Evolutionary conservation across 2,797 vertebrate genomes (phyloP).

Genomic region (Pipistrellus pygmaeus): DNA sequence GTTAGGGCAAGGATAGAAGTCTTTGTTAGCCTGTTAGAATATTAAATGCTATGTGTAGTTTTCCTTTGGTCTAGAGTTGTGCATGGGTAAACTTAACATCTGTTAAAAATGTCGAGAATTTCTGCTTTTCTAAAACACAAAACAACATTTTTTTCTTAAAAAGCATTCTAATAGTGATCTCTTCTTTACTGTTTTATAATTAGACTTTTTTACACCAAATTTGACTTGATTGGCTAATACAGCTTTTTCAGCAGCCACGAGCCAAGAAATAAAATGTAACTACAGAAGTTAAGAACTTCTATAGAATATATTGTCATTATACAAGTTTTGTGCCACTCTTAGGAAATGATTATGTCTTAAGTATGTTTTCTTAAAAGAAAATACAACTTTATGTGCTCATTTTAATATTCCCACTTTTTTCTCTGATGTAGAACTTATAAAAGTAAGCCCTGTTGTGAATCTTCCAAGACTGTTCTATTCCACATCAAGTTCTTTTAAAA

Average conservation of each 20-base stretch:
- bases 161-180: not conserved
- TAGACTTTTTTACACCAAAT: constrained; percentile 34
- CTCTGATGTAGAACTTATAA: constrained; percentile 54
- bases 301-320: not conserved
- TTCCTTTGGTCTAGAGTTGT: constrained; percentile 71
- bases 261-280: not conserved
- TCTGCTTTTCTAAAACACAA: not conserved
- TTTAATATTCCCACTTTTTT: constrained; percentile 1
- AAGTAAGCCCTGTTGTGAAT: constrained; percentile 20
- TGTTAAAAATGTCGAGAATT: constrained; percentile 78
- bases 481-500: constrained; percentile 15
- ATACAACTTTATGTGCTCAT: constrained; percentile 5
- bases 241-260: not conserved
- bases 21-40: constrained; percentile 60
- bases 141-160: not conserved
- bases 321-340: constrained; percentile 1
- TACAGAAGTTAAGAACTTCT: constrained; percentile 4
- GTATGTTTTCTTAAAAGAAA: constrained; percentile 49
- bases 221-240: not conserved
- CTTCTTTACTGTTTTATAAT: constrained; percentile 16
- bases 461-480: not conserved
- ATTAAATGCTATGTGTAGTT: constrained; percentile 62
- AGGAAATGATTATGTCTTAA: not conserved
- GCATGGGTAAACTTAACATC: constrained; percentile 65
- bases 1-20: constrained; percentile 56